These are phyloP conservation scores for Oryzias celebensis DNA, from an alignment of 2,113 vertebrate genomes.

Conservation along the genomic window DNA sequence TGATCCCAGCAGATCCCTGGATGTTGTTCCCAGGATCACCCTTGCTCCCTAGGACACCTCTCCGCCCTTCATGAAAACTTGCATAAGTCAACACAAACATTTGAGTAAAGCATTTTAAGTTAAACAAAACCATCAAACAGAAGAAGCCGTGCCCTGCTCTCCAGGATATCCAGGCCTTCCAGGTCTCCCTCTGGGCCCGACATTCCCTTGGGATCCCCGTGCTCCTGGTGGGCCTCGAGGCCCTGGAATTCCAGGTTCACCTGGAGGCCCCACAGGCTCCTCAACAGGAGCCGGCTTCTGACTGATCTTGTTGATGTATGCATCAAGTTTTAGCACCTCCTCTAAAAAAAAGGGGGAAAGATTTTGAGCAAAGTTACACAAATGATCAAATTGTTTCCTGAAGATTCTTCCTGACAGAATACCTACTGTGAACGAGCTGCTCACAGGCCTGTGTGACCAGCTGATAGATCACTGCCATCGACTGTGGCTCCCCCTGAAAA, in stretches of 20 bases:
- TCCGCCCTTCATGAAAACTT: conserved; percentile 54
- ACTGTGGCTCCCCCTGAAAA: conserved; percentile 88
- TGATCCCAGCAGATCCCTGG: conserved; percentile 69
- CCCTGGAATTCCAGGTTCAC: conserved; percentile 83
- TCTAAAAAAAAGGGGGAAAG: conserved; percentile 64
- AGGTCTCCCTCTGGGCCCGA: conserved; percentile 69
- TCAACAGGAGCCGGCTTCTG: conserved; percentile 84
- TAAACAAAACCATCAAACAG: background rate
- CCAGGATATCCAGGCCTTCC: conserved; percentile 80
- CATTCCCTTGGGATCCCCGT: conserved; percentile 76
- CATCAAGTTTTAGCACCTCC: conserved; percentile 86
- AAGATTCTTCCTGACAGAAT: background rate
- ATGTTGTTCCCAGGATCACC: conserved; percentile 67
- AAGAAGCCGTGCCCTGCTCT: conserved; percentile 79
- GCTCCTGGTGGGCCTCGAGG: conserved; percentile 71
- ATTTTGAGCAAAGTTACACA: background rate
- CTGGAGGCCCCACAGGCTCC: conserved; percentile 79
- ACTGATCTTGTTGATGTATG: conserved; percentile 80
- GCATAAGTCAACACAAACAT: background rate
- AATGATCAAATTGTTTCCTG: background rate
- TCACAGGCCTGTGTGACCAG: conserved; percentile 92
- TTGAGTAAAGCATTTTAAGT: background rate
- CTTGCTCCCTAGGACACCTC: conserved; percentile 65
- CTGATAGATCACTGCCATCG: conserved; percentile 87
- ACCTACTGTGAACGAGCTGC: conserved; percentile 88